Evolutionary conservation across 2,113 vertebrate genomes (phyloP).

Genomic region (Phodopus roborovskii): DNA sequence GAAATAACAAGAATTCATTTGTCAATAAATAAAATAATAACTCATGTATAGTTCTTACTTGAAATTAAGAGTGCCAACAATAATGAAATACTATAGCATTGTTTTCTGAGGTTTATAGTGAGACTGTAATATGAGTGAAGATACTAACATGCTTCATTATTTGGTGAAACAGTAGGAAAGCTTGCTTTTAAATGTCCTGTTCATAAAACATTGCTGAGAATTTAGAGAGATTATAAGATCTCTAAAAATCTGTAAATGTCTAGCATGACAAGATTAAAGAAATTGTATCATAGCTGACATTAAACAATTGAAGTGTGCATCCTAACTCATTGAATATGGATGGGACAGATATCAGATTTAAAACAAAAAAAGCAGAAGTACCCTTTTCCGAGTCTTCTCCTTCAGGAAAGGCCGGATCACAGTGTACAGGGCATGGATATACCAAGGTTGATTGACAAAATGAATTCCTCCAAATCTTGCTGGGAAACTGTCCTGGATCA

Average conservation of each 20-base stretch:
- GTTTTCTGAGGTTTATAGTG: background rate
- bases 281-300: background rate
- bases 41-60: background rate
- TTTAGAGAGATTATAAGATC: background rate
- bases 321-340: background rate
- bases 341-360: background rate
- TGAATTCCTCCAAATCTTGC: slow-evolving; percentile 98
- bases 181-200: slow-evolving; percentile 15
- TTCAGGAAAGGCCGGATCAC: slow-evolving; percentile 98
- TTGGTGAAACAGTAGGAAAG: slow-evolving; percentile 18
- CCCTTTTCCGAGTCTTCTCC: slow-evolving; percentile 99
- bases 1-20: background rate
- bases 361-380: slow-evolving; percentile 79
- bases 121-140: background rate
- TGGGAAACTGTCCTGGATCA: slow-evolving; percentile 96
- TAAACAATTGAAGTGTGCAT: background rate
- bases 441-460: slow-evolving; percentile 99
- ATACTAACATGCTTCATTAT: background rate
- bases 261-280: slow-evolving; percentile 17
- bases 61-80: background rate
- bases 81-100: background rate
- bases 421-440: slow-evolving; percentile 98
- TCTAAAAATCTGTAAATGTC: background rate
- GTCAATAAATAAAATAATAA: background rate
- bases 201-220: background rate